Evolutionary conservation across 92 coral and sea anemone genomes (phyloP), one percentile per base, ranked within the genome.

Genomic region (Meandrina meandrites): DNA sequence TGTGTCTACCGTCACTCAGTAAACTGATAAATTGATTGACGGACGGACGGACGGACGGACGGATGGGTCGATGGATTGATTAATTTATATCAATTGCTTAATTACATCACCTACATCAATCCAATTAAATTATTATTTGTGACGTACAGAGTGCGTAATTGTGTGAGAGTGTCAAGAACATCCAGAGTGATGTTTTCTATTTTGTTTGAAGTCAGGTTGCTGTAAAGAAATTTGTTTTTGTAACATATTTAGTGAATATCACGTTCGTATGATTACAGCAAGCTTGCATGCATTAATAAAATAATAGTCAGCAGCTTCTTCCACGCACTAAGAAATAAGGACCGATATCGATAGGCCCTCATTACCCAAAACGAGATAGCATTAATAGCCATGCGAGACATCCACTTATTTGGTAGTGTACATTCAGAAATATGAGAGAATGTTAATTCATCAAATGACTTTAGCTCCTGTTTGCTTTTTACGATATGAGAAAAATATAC

Each of bases 121-220:
- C n/a, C n/a, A n/a, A n/a, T 56, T 14, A 40, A 40, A 40, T 40
- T 40, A 40, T 3, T 64, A 64, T 30, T 19, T 71, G 8, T 2
- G 24, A 71, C 76, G 11, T 14, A 71, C 76, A 32, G 12, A 32
- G 76, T 71, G 47, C 22, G 22, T 17, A 71, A 34, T 71, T 71
- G 76, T 31, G 76, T 31, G 76, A 71, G 76, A 71, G 76, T 0
- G 36, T 45, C 18, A 14, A 71, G 40, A 14, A 16, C 47, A 17
- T 34, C 17, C 22, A 1, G 22, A 32, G 40, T 31, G n/a, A 71
- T 16, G 21, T 34, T 71, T 36, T 14, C 40, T 16, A 71, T 71
- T 16, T 31, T 34, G 47, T 71, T 71, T 71, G 76, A 30, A 71
- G 76, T 71, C 76, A 71, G 76, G 40, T 71, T 30, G 21, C 76